A percentile compares a stretch with the other conserved stretches of the same genome.
Evolutionary conservation across 2,888 invertebrate genomes (phyloP).

Genomic region (Apodemia hepburni): DNA sequence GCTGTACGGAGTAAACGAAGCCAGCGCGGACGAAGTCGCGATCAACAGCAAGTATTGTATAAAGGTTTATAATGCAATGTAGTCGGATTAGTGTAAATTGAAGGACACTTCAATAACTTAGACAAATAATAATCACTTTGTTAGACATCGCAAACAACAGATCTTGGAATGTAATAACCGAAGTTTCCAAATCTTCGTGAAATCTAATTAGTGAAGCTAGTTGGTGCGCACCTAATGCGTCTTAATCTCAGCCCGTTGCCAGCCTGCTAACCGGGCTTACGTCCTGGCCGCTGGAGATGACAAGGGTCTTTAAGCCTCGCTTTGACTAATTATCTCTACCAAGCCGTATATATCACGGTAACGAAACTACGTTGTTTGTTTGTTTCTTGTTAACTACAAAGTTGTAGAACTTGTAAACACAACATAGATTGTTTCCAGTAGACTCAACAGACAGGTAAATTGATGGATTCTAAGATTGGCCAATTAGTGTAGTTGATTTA

Average conservation of each 20-base stretch:
- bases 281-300: constrained; percentile 10
- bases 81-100: neutral
- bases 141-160: constrained; percentile 11
- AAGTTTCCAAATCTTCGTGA: constrained; percentile 19
- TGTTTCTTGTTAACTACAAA: neutral
- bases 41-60: too few species aligned
- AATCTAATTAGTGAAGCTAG: constrained; percentile 17
- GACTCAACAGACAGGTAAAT: too few species aligned
- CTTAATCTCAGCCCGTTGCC: constrained; percentile 10
- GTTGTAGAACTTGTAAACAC: neutral
- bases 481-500: too few species aligned
- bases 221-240: constrained; percentile 16
- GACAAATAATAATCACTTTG: constrained; percentile 12
- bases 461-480: too few species aligned
- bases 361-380: constrained; percentile 8
- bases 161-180: constrained; percentile 16
- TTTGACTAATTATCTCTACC: constrained; percentile 10
- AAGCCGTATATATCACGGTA: constrained; percentile 5
- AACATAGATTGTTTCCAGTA: neutral
- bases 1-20: too few species aligned
- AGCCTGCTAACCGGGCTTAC: constrained; percentile 11
- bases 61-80: neutral
- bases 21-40: too few species aligned
- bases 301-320: constrained; percentile 10
- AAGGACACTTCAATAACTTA: neutral